Evolutionary conservation across 2,113 vertebrate species (phyloP).

Genomic region (Blennius ocellaris): DNA sequence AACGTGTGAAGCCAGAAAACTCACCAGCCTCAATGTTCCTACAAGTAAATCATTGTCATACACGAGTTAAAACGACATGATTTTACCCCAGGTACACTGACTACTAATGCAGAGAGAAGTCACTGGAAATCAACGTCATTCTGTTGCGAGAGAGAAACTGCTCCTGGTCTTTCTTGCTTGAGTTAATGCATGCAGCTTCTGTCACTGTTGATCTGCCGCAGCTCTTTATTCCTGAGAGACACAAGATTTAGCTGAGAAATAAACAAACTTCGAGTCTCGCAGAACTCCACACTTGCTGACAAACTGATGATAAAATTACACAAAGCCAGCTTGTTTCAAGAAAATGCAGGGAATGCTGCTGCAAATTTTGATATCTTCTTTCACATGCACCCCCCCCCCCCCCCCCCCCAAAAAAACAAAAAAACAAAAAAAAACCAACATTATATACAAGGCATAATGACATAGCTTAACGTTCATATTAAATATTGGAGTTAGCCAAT

Average conservation of each 20-base stretch:
- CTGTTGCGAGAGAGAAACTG: too few relatives aligned
- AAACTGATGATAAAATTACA: too few relatives aligned
- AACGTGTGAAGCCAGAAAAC: not conserved
- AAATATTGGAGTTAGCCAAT: too few relatives aligned
- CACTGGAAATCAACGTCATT: too few relatives aligned
- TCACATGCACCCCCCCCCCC: too few relatives aligned
- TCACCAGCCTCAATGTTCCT: not conserved
- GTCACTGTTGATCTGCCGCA: not conserved
- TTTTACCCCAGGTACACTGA: not conserved
- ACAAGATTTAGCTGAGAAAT: conserved; percentile 19
- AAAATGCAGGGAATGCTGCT: too few relatives aligned
- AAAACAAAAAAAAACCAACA: too few relatives aligned
- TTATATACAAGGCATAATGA: too few relatives aligned
- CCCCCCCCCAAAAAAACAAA: too few relatives aligned
- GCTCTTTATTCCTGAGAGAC: conserved; percentile 9
- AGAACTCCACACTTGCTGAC: not conserved
- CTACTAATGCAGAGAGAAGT: not conserved
- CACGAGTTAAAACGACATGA: conserved; percentile 3
- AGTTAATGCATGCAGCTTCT: not conserved
- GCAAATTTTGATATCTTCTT: too few relatives aligned
- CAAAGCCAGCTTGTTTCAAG: too few relatives aligned
- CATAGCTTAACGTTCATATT: too few relatives aligned
- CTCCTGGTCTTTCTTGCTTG: not conserved
- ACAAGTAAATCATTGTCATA: conserved; percentile 15
- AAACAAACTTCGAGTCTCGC: conserved; percentile 2